Base-by-base conservation (phyloP, 2,113 vertebrate species). In the Serilophus lunatus region DNA sequence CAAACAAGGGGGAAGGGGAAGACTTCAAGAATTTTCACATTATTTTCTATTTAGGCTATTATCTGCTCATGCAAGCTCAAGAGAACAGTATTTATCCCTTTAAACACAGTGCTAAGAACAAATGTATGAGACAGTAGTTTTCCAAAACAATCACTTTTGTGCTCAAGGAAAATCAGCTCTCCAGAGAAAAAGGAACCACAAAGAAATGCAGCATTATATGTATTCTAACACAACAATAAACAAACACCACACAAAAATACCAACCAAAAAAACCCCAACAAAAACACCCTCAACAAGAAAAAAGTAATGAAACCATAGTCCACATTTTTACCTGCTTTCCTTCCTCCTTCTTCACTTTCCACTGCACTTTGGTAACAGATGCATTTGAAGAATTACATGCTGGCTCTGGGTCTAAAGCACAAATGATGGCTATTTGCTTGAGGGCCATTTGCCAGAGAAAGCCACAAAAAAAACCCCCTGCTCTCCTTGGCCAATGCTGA, bases 381-480 rank as follows among this genome's bases (percentile, higher is more conserved):
- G 18, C 22, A 66, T 45, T 49, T 74, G 8, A 45, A 23, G 5
- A 80, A 59, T 83, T 51, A 82, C 2, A 6, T 36, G 29, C 64
- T 66, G 47, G 51, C 51, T 82, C 42, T 51, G 26, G 7, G 12
- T 66, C 40, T 68, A 66, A 75, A 78, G 60, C 18, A 88, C 22
- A 86, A 74, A 66, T 51, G 5, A 81, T 60, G 15, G 35, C 44
- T 31, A 56, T 82, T 88, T 90, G 50, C 51, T 66, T 24, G 4
- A 80, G 45, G 54, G 29, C 7, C 14, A n/a, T 78, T 63, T 74
- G 33, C 63, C 82, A 88, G 25, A 54, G 5, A 53, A 91, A 79
- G 10, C 2, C 9, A 1, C 5, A 38, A 4, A 6, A 2, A 51
- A 24, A 53, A 42, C 40, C 15, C 1, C 15, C 68, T 31, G 10